Evolutionary conservation across 2,888 invertebrate genomes (phyloP).

Genomic region (Diaphora mendica): DNA sequence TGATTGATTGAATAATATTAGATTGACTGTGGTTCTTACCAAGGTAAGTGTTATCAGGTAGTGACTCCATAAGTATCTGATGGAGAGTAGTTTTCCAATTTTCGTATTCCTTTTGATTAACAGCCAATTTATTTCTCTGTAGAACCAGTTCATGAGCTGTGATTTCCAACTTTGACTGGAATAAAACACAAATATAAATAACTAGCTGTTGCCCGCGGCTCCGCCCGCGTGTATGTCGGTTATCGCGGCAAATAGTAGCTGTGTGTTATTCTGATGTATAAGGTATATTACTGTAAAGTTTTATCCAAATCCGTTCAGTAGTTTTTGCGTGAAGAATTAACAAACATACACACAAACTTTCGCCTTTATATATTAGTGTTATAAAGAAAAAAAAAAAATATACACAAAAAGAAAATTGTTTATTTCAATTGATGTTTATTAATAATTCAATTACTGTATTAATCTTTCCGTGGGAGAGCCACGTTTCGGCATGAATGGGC

Average conservation of each 20-base stretch:
- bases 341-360: no score
- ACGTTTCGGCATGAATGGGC: no score
- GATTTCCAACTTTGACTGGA: conserved; percentile 78
- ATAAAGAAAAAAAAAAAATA: background rate
- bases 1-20: background rate
- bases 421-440: background rate
- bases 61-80: conserved; percentile 71
- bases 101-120: conserved; percentile 74
- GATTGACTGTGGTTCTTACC: conserved; percentile 53
- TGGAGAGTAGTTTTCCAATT: conserved; percentile 75
- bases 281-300: no score
- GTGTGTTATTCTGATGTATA: no score
- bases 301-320: no score
- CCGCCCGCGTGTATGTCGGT: no score
- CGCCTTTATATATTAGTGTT: no score
- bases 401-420: background rate
- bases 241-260: no score
- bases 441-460: background rate
- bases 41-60: conserved; percentile 72
- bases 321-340: no score
- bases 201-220: no score
- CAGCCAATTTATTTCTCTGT: conserved; percentile 68
- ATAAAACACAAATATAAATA: conserved; percentile 26
- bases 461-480: no score
- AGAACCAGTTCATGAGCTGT: conserved; percentile 80